Conservation (phyloP, 2,888 invertebrate genomes). For the Quadriops clusia region DNA sequence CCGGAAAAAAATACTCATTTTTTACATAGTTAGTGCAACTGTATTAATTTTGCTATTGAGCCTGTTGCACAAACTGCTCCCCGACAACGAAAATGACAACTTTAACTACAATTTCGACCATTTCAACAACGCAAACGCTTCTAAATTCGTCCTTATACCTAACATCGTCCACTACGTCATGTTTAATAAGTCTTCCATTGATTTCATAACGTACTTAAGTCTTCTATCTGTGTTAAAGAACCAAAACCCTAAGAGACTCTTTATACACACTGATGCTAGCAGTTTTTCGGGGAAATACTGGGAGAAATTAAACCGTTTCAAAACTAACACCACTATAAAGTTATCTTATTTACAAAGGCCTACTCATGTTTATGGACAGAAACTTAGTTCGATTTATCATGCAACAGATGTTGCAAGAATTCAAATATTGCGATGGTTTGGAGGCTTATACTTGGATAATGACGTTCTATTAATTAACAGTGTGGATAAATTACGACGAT, state of each 20-base stretch:
- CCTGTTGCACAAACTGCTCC: too few species aligned
- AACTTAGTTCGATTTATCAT: conserved; percentile 30
- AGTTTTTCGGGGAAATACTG: conserved; percentile 22
- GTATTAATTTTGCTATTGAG: too few species aligned
- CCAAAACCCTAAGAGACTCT: conserved; percentile 26
- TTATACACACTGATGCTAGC: conserved; percentile 26
- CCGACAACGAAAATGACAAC: not conserved
- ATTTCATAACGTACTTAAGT: conserved; percentile 27
- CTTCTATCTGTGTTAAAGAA: conserved; percentile 26
- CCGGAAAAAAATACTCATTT: too few species aligned
- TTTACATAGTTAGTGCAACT: too few species aligned
- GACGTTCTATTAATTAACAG: conserved; percentile 29
- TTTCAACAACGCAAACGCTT: not conserved
- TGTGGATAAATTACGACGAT: conserved; percentile 27
- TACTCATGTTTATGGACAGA: conserved; percentile 32
- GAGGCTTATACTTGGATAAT: conserved; percentile 33
- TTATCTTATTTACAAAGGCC: conserved; percentile 21
- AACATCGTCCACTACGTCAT: conserved; percentile 32
- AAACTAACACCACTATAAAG: conserved; percentile 13
- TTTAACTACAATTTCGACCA: not conserved
- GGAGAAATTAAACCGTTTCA: conserved; percentile 16
- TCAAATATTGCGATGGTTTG: conserved; percentile 26
- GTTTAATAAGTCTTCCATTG: conserved; percentile 22
- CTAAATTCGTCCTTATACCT: conserved; percentile 18
- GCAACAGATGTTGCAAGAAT: conserved; percentile 32